A percentile compares a stretch with the other conserved stretches of the same genome.
Conservation (phyloP, 2,888 invertebrate genomes). For the Thelaira solivaga region DNA sequence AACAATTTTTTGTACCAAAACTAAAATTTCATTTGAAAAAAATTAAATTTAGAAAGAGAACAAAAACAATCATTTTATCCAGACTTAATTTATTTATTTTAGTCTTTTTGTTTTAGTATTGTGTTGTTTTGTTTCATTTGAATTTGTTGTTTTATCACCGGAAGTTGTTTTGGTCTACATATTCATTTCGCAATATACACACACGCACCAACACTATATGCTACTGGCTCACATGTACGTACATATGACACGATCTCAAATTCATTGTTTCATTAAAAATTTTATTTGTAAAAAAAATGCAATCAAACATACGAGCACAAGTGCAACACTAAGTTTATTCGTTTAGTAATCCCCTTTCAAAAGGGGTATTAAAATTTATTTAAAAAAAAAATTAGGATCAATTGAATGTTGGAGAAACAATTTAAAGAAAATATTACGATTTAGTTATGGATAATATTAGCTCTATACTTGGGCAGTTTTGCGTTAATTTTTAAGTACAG, state of each 20-base stretch:
- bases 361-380: too few species aligned
- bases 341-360: too few species aligned
- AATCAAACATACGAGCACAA: neutral
- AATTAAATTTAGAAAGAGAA: constrained; percentile 25
- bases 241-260: constrained; percentile 16
- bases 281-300: constrained; percentile 27
- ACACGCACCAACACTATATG: neutral
- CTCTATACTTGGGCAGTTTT: too few species aligned
- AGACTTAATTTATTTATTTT: constrained; percentile 33
- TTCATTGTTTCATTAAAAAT: constrained; percentile 32
- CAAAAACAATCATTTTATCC: constrained; percentile 15
- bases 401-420: too few species aligned
- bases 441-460: too few species aligned
- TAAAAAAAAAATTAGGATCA: too few species aligned
- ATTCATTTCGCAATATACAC: constrained; percentile 16
- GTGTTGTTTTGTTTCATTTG: constrained; percentile 23
- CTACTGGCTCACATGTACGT: neutral
- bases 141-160: constrained; percentile 64
- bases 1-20: neutral
- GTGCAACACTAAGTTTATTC: neutral
- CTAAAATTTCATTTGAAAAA: constrained; percentile 12
- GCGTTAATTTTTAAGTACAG: too few species aligned
- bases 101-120: neutral
- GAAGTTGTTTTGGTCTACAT: constrained; percentile 65
- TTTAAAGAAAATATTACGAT: too few species aligned